phyloP scores from a whole-genome alignment of 1,140 invertebrate species.

The Bombyx mandarina region DNA sequence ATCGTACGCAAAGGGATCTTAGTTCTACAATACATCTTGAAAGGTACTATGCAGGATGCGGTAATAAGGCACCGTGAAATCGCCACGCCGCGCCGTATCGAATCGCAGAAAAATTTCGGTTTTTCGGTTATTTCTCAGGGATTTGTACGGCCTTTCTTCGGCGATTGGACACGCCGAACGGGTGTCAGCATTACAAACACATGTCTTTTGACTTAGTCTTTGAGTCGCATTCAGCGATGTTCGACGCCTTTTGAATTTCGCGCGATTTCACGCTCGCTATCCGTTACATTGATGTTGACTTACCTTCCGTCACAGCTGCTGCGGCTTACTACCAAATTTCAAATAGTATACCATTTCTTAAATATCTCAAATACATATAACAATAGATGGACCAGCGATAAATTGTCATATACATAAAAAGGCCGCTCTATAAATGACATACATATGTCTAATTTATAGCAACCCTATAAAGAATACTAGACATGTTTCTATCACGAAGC shows the following conservation, averaged over 20 bases:
- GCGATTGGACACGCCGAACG: constrained; percentile 58
- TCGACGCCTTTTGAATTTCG: constrained; percentile 62
- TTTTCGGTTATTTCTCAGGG: constrained; percentile 70
- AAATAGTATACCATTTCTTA: too few relatives aligned
- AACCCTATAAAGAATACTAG: too few relatives aligned
- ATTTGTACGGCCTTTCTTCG: constrained; percentile 70
- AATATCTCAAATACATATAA: too few relatives aligned
- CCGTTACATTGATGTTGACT: constrained; percentile 70
- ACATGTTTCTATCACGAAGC: too few relatives aligned
- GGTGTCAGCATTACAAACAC: constrained; percentile 66
- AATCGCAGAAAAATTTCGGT: constrained; percentile 70
- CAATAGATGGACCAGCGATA: too few relatives aligned
- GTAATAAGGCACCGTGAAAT: constrained; percentile 64
- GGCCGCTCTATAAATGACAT: too few relatives aligned
- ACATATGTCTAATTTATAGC: too few relatives aligned
- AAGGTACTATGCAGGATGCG: constrained; percentile 27
- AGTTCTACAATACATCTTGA: constrained; percentile 10
- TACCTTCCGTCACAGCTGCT: constrained; percentile 68
- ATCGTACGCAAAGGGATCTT: constrained; percentile 48
- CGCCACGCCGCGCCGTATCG: constrained; percentile 41
- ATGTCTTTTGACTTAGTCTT: constrained; percentile 57
- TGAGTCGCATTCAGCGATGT: constrained; percentile 38
- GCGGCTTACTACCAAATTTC: too few relatives aligned
- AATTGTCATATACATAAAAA: too few relatives aligned
- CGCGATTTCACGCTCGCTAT: constrained; percentile 57